Conservation (phyloP, 2,797 vertebrate genomes). For the Clamator glandarius region DNA sequence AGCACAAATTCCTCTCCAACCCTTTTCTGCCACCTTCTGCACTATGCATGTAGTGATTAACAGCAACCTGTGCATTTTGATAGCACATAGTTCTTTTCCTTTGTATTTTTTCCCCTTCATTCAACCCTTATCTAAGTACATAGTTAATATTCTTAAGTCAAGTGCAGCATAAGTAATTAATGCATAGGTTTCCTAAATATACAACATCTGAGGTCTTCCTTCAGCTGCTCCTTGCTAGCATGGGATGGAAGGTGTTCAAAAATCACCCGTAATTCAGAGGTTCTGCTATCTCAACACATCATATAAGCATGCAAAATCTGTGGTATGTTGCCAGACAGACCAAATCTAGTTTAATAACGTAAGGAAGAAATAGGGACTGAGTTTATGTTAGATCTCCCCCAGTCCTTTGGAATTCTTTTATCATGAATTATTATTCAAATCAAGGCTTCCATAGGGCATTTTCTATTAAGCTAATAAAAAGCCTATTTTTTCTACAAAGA, state of each 20-base stretch:
- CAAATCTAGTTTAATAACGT: background rate
- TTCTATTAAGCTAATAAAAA: background rate
- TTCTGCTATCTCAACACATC: background rate
- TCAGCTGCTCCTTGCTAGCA: background rate
- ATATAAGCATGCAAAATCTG: background rate
- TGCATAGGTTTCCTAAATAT: background rate
- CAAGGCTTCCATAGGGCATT: background rate
- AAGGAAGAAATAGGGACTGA: accelerated
- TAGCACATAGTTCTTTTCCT: background rate
- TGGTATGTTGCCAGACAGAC: background rate
- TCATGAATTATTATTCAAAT: background rate
- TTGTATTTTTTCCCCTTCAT: background rate
- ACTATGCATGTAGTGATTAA: background rate
- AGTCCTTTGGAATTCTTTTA: background rate
- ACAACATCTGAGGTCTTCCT: background rate
- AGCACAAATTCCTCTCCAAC: background rate
- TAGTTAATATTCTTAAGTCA: background rate
- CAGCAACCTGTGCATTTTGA: background rate
- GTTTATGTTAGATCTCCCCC: background rate
- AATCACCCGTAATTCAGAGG: background rate
- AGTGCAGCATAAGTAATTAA: background rate
- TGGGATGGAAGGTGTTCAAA: background rate
- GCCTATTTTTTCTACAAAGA: background rate
- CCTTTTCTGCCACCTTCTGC: background rate
- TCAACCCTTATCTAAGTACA: background rate